Conservation (phyloP, 2,113 vertebrate species). For the Macaca nemestrina region DNA sequence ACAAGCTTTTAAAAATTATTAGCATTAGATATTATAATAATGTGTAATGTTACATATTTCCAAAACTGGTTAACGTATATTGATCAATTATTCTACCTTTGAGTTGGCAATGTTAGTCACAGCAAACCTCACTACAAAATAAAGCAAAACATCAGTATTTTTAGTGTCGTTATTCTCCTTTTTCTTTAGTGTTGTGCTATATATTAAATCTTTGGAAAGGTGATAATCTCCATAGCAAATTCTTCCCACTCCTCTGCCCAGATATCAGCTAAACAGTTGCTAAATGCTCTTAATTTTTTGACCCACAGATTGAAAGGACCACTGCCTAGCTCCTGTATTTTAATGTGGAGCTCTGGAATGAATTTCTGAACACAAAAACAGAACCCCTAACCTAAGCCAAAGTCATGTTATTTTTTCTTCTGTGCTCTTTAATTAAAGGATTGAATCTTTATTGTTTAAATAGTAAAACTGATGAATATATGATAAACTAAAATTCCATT, state of each 20-base stretch:
- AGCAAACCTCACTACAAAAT: not conserved
- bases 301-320: fast-evolving
- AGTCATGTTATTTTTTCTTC: not conserved
- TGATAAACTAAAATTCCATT: constrained; percentile 1
- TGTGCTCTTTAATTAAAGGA: not conserved
- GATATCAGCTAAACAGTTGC: not conserved
- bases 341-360: not conserved
- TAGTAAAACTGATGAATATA: not conserved
- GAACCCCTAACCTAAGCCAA: not conserved
- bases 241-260: not conserved
- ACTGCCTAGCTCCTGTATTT: not conserved
- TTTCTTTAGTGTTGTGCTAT: not conserved
- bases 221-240: not conserved
- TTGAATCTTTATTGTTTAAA: not conserved
- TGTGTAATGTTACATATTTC: not conserved
- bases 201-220: not conserved
- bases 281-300: not conserved
- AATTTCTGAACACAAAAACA: not conserved
- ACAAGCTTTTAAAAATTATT: not conserved
- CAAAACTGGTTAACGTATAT: not conserved
- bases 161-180: not conserved
- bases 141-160: not conserved
- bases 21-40: not conserved
- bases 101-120: not conserved
- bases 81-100: not conserved